Evolutionary conservation across 1,140 invertebrate species (phyloP).

Genomic region (Drosophila ananassae): DNA sequence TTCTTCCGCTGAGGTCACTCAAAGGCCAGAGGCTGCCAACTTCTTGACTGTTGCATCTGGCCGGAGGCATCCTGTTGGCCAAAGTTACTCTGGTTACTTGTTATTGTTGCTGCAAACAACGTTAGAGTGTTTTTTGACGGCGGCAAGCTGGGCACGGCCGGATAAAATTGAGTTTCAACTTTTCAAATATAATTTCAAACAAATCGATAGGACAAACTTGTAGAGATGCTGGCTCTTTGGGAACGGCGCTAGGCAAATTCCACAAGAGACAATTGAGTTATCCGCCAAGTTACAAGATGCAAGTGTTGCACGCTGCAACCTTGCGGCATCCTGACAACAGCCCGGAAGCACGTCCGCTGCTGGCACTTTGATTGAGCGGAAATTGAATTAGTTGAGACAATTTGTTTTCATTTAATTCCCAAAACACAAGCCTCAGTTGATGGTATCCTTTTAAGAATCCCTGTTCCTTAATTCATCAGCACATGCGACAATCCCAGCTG

Average conservation of each 20-base stretch:
- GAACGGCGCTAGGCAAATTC: slow-evolving; percentile 39
- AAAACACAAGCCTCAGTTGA: slow-evolving; percentile 32
- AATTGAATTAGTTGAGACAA: slow-evolving; percentile 71
- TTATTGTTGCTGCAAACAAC: slow-evolving; percentile 20
- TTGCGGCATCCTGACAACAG: slow-evolving; percentile 8
- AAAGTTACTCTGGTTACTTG: slow-evolving; percentile 25
- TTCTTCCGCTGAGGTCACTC: slow-evolving; percentile 43
- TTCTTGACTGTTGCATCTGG: slow-evolving; percentile 69
- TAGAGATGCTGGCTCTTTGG: slow-evolving; percentile 28
- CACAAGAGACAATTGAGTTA: slow-evolving; percentile 68
- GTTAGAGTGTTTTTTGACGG: slow-evolving; percentile 11
- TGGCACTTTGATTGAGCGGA: slow-evolving; percentile 64
- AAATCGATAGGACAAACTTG: slow-evolving; percentile 76
- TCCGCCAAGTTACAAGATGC: slow-evolving; percentile 10
- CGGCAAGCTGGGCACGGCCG: slow-evolving; percentile 8
- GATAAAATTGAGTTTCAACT: slow-evolving; percentile 70
- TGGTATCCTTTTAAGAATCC: slow-evolving; percentile 4
- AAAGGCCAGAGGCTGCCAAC: slow-evolving; percentile 35
- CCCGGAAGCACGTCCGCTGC: slow-evolving; percentile 36
- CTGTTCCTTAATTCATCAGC: slow-evolving; percentile 41
- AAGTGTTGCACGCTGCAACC: slow-evolving; percentile 6
- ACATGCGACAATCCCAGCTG: slow-evolving; percentile 38
- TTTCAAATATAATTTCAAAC: slow-evolving; percentile 76
- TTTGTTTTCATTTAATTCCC: slow-evolving; percentile 70
- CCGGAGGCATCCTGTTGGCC: slow-evolving; percentile 19